Evolutionary conservation across 2,888 invertebrate genomes (phyloP), one percentile per base, ranked within the genome.

Genomic region (Sarcophaga subvicina): DNA sequence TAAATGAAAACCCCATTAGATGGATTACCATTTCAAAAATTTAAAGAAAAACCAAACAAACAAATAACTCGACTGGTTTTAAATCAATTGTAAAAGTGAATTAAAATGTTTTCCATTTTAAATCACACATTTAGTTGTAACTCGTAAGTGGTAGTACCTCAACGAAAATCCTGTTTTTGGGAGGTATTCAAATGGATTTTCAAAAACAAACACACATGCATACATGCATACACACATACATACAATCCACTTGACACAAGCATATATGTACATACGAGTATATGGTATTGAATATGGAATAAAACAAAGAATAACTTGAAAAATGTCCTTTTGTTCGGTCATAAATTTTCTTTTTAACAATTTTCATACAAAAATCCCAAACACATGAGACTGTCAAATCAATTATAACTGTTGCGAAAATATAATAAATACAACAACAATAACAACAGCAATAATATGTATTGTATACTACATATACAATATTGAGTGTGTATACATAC

Each of bases 51-150:
- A 22, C 22, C 0, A 37, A 2, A 37, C 8, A 37, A 8, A 37
- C 6, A 37, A 8, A 37, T 8, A 54, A 17, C 54, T 54, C 1
- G 0, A 54, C 4, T 17, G 4, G 54, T 54, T 54, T 54, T 54
- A 54, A 67, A 60, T 49, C 25, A n/a, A 59, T 72, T 54, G 60
- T 60, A 91, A 91, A 47, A 90, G 64, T 66, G 89, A 91, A 89
- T 90, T 90, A 90, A 90, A 91, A 91, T 91, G 91, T 90, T 91
- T 90, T 89, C 90, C 90, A 90, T 54, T 54, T 54, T 54, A 14
- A 54, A 54, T 54, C 54, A 17, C 54, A 54, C 54, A 54, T 54
- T 81, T 70, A 80, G 81, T 82, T 81, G 81, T 81, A 67, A 69
- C 72, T 54, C 14, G 12, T 37, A 37, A 37, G 2, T 54, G 14